Evolutionary conservation across 2,113 vertebrate genomes (phyloP).

Genomic region (Bothrops jararaca): DNA sequence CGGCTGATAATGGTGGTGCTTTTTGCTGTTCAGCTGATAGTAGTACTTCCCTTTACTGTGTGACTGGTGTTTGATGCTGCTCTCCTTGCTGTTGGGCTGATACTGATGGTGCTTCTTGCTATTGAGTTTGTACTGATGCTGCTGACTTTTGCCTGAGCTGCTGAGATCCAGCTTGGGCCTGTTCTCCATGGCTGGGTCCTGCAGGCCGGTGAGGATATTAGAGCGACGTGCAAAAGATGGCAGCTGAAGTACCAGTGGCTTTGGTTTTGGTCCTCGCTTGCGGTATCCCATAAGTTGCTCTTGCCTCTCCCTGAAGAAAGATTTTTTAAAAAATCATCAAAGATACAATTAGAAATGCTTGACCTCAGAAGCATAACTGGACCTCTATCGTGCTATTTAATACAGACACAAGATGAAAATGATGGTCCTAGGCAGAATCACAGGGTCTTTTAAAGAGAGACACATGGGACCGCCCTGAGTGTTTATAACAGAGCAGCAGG

Average conservation of each 20-base stretch:
- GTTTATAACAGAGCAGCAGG: neutral
- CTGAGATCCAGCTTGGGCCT: constrained; percentile 76
- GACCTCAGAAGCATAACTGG: neutral
- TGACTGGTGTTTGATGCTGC: no score
- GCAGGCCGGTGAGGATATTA: constrained; percentile 84
- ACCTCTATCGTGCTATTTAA: neutral
- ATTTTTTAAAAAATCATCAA: constrained; percentile 7
- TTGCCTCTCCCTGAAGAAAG: constrained; percentile 86
- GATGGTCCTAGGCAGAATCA: neutral
- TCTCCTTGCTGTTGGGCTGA: no score
- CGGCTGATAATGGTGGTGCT: no score
- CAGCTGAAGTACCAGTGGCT: constrained; percentile 90
- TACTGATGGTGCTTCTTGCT: constrained; percentile 94
- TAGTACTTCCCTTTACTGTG: no score
- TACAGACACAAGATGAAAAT: neutral
- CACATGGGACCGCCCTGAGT: neutral
- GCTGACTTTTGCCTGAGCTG: constrained; percentile 78
- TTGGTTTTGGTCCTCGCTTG: constrained; percentile 94
- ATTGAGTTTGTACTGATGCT: constrained; percentile 88
- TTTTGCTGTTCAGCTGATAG: no score
- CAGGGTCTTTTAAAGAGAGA: neutral
- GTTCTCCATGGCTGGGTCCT: constrained; percentile 78
- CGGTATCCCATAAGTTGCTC: constrained; percentile 94
- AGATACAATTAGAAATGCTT: constrained; percentile 4
- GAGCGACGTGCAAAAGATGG: constrained; percentile 91